A percentile compares a stretch with the other conserved stretches of the same genome.
Conservation (phyloP, 2,888 invertebrate species). For the Drosophila merina region DNA sequence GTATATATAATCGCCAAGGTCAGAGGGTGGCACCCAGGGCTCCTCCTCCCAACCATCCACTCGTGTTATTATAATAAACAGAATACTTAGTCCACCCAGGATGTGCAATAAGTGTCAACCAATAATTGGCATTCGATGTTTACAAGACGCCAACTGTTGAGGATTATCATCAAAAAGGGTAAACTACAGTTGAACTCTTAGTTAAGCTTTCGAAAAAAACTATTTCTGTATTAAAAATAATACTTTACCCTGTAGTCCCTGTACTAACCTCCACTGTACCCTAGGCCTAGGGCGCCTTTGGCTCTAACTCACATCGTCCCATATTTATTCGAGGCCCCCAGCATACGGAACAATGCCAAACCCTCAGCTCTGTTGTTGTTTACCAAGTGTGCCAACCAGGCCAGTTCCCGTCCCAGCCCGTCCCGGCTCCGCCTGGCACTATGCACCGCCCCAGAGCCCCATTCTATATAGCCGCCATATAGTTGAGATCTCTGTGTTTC, state of each 20-base stretch:
- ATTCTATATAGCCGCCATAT: conserved; percentile 53
- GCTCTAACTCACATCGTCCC: conserved; percentile 18
- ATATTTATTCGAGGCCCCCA: conserved; percentile 25
- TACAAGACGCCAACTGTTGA: conserved; percentile 9
- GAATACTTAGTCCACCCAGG: conserved; percentile 8
- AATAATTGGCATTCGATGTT: conserved; percentile 29
- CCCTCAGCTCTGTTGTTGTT: conserved; percentile 34
- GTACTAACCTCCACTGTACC: conserved; percentile 6
- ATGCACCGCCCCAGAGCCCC: neutral
- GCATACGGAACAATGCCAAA: conserved; percentile 33
- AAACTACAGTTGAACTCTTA: conserved; percentile 4
- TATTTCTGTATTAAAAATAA: too few relatives aligned
- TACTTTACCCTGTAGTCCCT: too few relatives aligned
- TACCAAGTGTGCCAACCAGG: conserved; percentile 39
- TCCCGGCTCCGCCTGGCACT: neutral
- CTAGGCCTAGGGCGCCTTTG: conserved; percentile 45
- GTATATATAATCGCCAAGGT: neutral
- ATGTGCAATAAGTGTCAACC: conserved; percentile 17
- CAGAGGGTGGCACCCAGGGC: neutral
- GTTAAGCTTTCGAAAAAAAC: neutral
- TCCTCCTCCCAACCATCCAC: neutral
- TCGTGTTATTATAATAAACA: conserved; percentile 11
- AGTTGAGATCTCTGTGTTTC: conserved; percentile 44
- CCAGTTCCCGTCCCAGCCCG: conserved; percentile 17
- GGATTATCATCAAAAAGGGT: conserved; percentile 8